Base-by-base conservation (phyloP, 2,888 invertebrate genomes). In the Aporophyla lueneburgensis region DNA sequence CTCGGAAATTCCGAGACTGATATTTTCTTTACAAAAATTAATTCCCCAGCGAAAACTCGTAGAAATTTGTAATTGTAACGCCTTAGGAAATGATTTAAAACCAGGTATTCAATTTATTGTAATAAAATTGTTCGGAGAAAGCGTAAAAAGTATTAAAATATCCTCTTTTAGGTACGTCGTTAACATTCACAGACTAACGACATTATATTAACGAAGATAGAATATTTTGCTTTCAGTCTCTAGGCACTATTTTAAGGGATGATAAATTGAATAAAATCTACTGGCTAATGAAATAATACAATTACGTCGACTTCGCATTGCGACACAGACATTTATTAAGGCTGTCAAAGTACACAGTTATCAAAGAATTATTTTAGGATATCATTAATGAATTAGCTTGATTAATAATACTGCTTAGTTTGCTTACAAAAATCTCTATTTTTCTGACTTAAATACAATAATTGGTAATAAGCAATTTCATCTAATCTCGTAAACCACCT, bases 221-320 rank as follows among this genome's bases (percentile, higher is more conserved):
- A 88, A 79, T 82, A 84, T 82, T 82, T 80, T 73, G 63, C 74
- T 75, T 84, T 76, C 59, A 70, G 62, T 75, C 69, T 69, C 75
- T 65, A 58, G 74, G 61, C 69, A 78, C 77, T 79, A 81, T 76
- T 80, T 84, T 62, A 49, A 78, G 69, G 67, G 61, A 62, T 75
- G 69, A 81, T 76, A 81, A 84, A 87, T 85, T 83, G 56, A 87
- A 86, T 86, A 80, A 87, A 78, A 84, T 78, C 62, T 76, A 33
- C 69, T 21, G 51, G 65, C 61, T 86, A 80, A 73, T 76, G 65
- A 78, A 84, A 75, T 87, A 76, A 80, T 66, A 71, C 53, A 73
- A 84, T 87, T 78, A 76, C 54, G 58, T 61, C 19, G 49, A 63
- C 59, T 73, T 56, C 43, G 53, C 63, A 85, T 71, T 65, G 68